Base-by-base conservation (phyloP, 1,140 invertebrate species). In the Magallana ariakensis region DNA sequence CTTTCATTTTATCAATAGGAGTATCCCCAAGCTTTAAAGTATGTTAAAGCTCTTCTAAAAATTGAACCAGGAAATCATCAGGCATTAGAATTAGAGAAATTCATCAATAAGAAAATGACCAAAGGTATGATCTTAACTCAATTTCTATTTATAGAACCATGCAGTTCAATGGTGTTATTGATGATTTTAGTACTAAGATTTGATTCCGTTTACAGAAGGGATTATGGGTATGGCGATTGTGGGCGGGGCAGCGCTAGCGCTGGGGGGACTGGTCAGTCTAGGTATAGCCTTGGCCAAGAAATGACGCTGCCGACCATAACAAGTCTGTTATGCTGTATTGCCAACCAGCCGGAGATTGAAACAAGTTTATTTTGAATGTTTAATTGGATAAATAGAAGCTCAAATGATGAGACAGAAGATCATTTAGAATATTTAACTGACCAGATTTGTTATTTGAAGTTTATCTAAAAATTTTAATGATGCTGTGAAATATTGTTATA, bases 21-120 rank as follows among this genome's bases (percentile, higher is more conserved):
- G 93, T 99, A 98, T 94, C 95, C 96, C 66, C 96, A 96, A 94
- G 97, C 98, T 0, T 94, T 98, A 70, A 96, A 97, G 55, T 98
- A 97, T 94, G 96, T 97, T 1, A 96, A 97, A 92, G 95, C 96
- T 56, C 97, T 99, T 92, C 95, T 98, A 16, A 96, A 97, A 93
- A 97, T 98, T 75, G 98, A 99, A 95, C 97, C 97, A n/a, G 96
- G 96, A 26, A 99, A 99, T 93, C 96, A 96, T 90, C 98, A 99
- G 96, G 98, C 98, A 4, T 95, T 96, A 86, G 95, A 95, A 83
- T 95, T 98, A 85, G 96, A 98, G 96, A 95, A 96, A 83, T 95
- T 97, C 87, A 98, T 99, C 84, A 97, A 97, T 92, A 97, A 97
- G 46, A 94, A 92, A 93, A 97, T 98, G 97, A 97, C 97, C 93